Percentiles rank a stretch among this genome's conserved stretches.
Conservation (phyloP, 2,797 vertebrate genomes). For the Thalassophryne amazonica region DNA sequence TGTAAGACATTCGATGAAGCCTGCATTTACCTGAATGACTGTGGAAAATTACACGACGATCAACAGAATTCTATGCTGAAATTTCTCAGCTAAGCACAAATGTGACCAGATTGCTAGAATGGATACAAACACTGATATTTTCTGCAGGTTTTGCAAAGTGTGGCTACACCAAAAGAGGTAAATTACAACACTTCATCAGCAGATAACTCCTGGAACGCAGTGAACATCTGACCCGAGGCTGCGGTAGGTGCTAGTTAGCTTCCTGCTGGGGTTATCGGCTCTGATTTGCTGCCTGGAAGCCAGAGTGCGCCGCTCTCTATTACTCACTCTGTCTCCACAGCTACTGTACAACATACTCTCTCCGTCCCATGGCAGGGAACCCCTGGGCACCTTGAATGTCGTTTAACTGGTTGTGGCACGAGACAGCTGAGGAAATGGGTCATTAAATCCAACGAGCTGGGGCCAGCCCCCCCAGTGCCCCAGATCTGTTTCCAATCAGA, state of each 20-base stretch:
- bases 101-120: no score
- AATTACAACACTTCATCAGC: slow-evolving; percentile 23
- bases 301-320: slow-evolving; percentile 53
- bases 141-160: not conserved
- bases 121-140: no score
- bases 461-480: slow-evolving; percentile 75
- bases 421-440: slow-evolving; percentile 82
- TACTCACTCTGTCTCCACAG: slow-evolving; percentile 56
- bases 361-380: slow-evolving; percentile 63
- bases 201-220: slow-evolving; percentile 20
- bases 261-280: slow-evolving; percentile 61
- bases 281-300: slow-evolving; percentile 65
- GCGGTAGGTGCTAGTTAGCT: slow-evolving; percentile 53
- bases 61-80: no score
- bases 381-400: slow-evolving; percentile 82
- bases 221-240: slow-evolving; percentile 40
- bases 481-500: slow-evolving; percentile 84
- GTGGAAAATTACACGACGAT: no score
- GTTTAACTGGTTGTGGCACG: slow-evolving; percentile 83
- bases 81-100: no score
- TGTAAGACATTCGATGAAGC: no score
- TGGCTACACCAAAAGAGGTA: not conserved
- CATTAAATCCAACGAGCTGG: slow-evolving; percentile 83
- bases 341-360: slow-evolving; percentile 44
- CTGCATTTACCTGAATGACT: no score